These are phyloP conservation scores for Sterna hirundo DNA, from an alignment of 2,113 vertebrate genomes.

Conservation along the genomic window DNA sequence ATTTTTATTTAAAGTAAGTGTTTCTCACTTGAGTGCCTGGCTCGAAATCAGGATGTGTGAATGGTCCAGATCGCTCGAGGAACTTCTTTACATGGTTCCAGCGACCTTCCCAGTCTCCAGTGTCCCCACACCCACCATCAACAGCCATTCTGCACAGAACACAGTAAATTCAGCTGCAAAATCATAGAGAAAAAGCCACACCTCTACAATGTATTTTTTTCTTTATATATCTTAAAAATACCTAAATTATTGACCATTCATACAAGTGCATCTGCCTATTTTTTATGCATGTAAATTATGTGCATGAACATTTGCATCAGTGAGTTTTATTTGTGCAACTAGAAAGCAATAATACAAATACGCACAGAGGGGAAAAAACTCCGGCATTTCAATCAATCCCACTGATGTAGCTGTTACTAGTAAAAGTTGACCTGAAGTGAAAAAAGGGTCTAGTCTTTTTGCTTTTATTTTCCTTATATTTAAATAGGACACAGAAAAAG, in stretches of 20 bases:
- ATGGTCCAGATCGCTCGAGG: slow-evolving; percentile 94
- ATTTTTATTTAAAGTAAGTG: slow-evolving; percentile 69
- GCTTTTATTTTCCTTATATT: background rate
- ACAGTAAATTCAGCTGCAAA: slow-evolving; percentile 82
- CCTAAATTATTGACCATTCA: background rate
- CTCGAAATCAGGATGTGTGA: slow-evolving; percentile 99
- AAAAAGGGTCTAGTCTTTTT: background rate
- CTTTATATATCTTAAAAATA: background rate
- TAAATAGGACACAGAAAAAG: background rate
- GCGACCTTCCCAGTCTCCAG: slow-evolving; percentile 94
- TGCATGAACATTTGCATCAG: background rate
- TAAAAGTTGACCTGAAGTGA: slow-evolving; percentile 40
- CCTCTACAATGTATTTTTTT: background rate
- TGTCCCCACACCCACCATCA: slow-evolving; percentile 88
- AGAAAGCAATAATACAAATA: background rate
- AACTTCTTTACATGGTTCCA: slow-evolving; percentile 98
- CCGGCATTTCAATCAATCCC: background rate
- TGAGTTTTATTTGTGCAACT: background rate
- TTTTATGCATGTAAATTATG: background rate
- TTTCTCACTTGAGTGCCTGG: slow-evolving; percentile 92
- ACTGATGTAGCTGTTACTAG: background rate
- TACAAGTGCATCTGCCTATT: background rate
- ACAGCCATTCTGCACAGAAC: slow-evolving; percentile 94
- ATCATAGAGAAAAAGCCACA: slow-evolving; percentile 50
- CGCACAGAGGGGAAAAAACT: background rate